phyloP scores from a whole-genome alignment of 2,113 vertebrate species.

The Conger conger region DNA sequence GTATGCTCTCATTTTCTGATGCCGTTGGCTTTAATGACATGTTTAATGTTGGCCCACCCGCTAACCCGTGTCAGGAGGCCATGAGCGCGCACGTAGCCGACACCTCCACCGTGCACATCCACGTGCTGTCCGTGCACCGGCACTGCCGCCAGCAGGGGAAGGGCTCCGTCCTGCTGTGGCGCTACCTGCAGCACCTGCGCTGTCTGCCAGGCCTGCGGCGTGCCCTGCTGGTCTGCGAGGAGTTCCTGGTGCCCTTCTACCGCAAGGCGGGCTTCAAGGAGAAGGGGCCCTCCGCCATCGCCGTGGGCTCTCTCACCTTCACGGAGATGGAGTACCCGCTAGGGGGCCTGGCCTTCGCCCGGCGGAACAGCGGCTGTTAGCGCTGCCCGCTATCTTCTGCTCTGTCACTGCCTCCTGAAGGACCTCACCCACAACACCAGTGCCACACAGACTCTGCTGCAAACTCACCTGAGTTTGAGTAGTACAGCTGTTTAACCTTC shows the following conservation, averaged over 20 bases:
- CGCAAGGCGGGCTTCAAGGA: conserved; percentile 76
- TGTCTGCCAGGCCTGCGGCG: conserved; percentile 70
- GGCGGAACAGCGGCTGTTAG: conserved; percentile 81
- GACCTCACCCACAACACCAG: not conserved
- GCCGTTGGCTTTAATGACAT: not conserved
- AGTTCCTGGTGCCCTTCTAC: conserved; percentile 83
- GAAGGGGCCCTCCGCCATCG: conserved; percentile 75
- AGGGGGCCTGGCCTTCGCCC: conserved; percentile 72
- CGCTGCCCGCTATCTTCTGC: not conserved
- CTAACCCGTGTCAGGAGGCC: conserved; percentile 68
- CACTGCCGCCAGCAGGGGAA: conserved; percentile 84
- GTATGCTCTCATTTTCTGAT: not conserved
- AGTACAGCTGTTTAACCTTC: not conserved
- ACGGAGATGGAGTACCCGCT: conserved; percentile 78
- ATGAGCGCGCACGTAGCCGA: conserved; percentile 77
- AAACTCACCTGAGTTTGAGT: not conserved
- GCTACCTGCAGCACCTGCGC: conserved; percentile 82
- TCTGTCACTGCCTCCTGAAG: not conserved
- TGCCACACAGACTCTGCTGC: not conserved
- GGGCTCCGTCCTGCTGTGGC: conserved; percentile 83
- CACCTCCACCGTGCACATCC: conserved; percentile 80
- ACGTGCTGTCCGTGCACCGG: conserved; percentile 80
- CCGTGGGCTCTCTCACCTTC: conserved; percentile 75
- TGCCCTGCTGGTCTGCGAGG: conserved; percentile 82
- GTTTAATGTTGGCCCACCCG: not conserved